These are phyloP conservation scores for Morpho helenor DNA, from an alignment of 2,888 invertebrate species.

Conservation along the genomic window DNA sequence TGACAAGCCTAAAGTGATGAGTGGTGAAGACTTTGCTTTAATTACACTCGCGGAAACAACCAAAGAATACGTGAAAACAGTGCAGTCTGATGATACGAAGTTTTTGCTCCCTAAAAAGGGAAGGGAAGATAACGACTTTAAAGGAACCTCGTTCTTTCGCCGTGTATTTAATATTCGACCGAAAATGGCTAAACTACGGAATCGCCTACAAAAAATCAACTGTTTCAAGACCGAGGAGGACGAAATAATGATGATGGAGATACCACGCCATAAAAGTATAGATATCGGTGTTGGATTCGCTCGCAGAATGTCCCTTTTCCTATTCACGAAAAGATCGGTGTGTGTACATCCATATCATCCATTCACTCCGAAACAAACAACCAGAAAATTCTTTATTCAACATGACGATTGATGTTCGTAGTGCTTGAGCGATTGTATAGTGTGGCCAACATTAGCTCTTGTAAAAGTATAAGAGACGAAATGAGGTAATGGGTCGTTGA, in stretches of 20 bases:
- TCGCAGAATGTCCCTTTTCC: constrained; percentile 60
- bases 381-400: constrained; percentile 55
- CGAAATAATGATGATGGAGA: constrained; percentile 50
- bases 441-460: background rate
- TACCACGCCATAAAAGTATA: constrained; percentile 61
- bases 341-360: constrained; percentile 71
- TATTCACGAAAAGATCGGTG: constrained; percentile 62
- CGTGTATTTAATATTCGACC: constrained; percentile 46
- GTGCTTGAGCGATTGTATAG: background rate
- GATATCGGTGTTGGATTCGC: constrained; percentile 65
- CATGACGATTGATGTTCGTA: constrained; percentile 36
- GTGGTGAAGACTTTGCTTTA: constrained; percentile 47
- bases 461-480: background rate
- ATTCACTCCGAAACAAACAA: constrained; percentile 61
- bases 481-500: background rate
- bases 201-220: constrained; percentile 49
- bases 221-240: constrained; percentile 48
- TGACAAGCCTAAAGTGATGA: constrained; percentile 50
- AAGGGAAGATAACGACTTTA: background rate
- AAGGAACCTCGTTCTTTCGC: constrained; percentile 13
- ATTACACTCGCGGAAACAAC: constrained; percentile 43
- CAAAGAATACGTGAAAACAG: constrained; percentile 38
- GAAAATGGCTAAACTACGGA: constrained; percentile 46
- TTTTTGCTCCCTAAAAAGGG: constrained; percentile 1
- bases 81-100: constrained; percentile 26